A percentile compares a stretch with the other conserved stretches of the same genome.
These are phyloP conservation scores for Heliothis virescens DNA, from an alignment of 1,140 invertebrate species.

Conservation along the genomic window DNA sequence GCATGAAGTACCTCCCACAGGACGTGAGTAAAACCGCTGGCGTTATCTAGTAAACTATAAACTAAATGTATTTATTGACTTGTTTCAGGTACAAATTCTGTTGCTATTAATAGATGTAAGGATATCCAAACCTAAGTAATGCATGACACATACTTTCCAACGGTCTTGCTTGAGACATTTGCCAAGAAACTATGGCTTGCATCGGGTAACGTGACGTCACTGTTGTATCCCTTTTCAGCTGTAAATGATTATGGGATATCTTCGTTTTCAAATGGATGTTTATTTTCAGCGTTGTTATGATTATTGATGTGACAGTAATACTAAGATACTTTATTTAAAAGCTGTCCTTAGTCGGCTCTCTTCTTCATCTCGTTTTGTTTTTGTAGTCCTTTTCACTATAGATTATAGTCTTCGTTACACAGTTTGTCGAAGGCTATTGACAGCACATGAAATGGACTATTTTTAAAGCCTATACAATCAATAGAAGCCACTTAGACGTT, in stretches of 20 bases:
- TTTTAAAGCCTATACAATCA: too few species aligned
- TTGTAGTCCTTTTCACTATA: too few species aligned
- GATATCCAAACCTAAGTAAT: conserved; percentile 8
- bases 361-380: too few species aligned
- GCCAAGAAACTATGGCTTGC: conserved; percentile 20
- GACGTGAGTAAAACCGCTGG: too few species aligned
- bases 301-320: neutral
- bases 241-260: neutral
- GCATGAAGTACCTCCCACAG: too few species aligned
- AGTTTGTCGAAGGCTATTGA: too few species aligned
- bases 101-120: neutral
- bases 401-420: too few species aligned
- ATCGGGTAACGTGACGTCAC: conserved; percentile 6
- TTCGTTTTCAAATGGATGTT: neutral
- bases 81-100: conserved; percentile 20
- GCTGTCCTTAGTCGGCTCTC: too few species aligned
- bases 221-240: conserved; percentile 15
- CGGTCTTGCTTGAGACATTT: conserved; percentile 26
- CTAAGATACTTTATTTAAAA: too few species aligned
- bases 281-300: neutral
- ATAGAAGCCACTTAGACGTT: neutral
- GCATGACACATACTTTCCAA: conserved; percentile 18
- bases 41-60: neutral
- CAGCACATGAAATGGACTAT: too few species aligned
- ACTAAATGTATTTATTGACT: conserved; percentile 1